A percentile compares a stretch with the other conserved stretches of the same genome.
Conservation (phyloP, 2,797 vertebrate species). For the Leptodactylus fallax region DNA sequence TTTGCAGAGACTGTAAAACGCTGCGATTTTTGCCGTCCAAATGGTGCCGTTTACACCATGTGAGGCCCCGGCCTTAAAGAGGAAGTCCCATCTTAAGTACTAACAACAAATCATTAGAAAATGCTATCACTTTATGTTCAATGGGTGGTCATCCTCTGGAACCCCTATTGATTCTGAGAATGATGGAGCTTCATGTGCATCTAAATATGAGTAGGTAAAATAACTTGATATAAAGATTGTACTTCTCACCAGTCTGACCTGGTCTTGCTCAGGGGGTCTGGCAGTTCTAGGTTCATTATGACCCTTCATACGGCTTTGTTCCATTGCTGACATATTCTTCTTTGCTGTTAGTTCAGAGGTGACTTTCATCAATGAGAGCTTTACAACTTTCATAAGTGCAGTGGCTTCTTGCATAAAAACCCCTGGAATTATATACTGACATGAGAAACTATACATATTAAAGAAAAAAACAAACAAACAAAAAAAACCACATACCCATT, state of each 20-base stretch:
- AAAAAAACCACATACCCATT: no score
- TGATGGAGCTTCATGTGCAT: neutral
- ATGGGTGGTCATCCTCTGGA: neutral
- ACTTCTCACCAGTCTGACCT: slow-evolving; percentile 58
- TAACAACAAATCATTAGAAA: neutral
- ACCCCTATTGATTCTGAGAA: no score
- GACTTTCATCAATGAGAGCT: slow-evolving; percentile 56
- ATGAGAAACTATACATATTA: no score
- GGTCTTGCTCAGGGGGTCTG: neutral
- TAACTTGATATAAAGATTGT: neutral
- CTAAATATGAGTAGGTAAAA: neutral
- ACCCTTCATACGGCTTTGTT: neutral
- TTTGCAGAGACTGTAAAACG: no score
- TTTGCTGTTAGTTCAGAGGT: slow-evolving; percentile 4
- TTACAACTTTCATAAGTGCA: slow-evolving; percentile 67
- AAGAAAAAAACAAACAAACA: no score
- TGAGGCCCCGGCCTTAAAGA: no score
- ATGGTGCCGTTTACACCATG: no score
- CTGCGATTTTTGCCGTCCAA: no score
- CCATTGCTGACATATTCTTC: slow-evolving; percentile 3
- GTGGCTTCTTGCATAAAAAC: slow-evolving; percentile 62
- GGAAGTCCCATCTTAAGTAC: neutral
- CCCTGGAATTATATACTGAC: slow-evolving; percentile 2
- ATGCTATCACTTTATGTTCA: neutral
- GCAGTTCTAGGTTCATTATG: slow-evolving; percentile 15